Evolutionary conservation across 2,888 invertebrate genomes (phyloP).

Genomic region (Hydroisotoma schaefferi): DNA sequence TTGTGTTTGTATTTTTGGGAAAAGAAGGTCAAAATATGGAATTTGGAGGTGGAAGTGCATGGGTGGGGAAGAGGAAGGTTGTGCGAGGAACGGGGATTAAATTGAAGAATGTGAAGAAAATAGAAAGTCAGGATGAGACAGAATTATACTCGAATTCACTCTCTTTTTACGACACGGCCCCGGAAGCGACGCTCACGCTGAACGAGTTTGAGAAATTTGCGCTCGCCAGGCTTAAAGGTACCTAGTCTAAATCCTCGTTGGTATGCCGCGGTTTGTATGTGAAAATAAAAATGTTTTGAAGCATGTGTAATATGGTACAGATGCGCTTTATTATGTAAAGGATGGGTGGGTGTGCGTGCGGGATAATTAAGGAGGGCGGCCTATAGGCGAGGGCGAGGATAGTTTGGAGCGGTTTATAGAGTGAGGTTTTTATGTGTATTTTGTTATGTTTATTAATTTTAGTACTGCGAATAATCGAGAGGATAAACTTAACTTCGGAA

Average conservation of each 20-base stretch:
- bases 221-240: conserved; percentile 71
- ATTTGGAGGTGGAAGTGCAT: not conserved
- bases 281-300: too few relatives aligned
- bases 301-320: too few relatives aligned
- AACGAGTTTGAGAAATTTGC: conserved; percentile 85
- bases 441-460: conserved; percentile 34
- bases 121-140: conserved; percentile 52
- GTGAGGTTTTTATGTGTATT: conserved; percentile 28
- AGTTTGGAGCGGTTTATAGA: too few relatives aligned
- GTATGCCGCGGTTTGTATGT: too few relatives aligned
- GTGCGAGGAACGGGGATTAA: not conserved
- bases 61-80: not conserved
- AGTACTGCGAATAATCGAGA: conserved; percentile 73
- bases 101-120: conserved; percentile 26
- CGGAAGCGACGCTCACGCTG: conserved; percentile 68
- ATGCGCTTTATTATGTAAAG: too few relatives aligned
- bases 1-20: too few relatives aligned
- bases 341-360: too few relatives aligned
- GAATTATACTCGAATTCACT: conserved; percentile 70
- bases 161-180: conserved; percentile 73
- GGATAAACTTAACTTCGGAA: conserved; percentile 58
- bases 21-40: too few relatives aligned
- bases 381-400: too few relatives aligned
- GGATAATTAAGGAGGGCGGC: too few relatives aligned
- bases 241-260: too few relatives aligned